These are phyloP conservation scores for Sebastolobus alascanus DNA, from an alignment of 2,797 vertebrate genomes.

Conservation along the genomic window DNA sequence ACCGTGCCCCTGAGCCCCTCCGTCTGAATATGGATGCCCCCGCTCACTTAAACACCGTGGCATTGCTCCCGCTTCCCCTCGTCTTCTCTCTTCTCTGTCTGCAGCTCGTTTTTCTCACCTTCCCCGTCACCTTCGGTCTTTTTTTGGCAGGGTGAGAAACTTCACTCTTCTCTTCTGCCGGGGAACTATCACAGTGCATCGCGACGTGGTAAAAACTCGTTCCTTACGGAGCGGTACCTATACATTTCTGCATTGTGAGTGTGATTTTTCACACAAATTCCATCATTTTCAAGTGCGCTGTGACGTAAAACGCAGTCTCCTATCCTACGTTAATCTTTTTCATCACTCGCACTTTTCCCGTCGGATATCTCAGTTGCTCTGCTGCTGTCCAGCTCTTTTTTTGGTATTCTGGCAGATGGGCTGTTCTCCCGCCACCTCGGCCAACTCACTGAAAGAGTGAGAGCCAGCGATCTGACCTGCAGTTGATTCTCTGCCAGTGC, in stretches of 20 bases:
- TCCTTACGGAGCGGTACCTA: not conserved
- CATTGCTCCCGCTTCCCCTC: slow-evolving; percentile 26
- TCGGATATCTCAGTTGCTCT: slow-evolving; percentile 13
- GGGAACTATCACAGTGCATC: slow-evolving; percentile 16
- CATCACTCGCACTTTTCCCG: slow-evolving; percentile 11
- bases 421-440: slow-evolving; percentile 54
- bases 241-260: not conserved
- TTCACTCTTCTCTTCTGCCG: slow-evolving; percentile 14
- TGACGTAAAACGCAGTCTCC: not conserved
- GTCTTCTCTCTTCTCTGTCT: not conserved
- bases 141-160: slow-evolving; percentile 47
- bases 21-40: slow-evolving; percentile 80
- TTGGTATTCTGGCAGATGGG: slow-evolving; percentile 65
- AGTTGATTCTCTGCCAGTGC: slow-evolving; percentile 71
- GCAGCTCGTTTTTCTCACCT: slow-evolving; percentile 63
- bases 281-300: not conserved
- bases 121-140: slow-evolving; percentile 59
- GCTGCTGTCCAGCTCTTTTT: slow-evolving; percentile 35
- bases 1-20: slow-evolving; percentile 59
- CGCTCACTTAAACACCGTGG: slow-evolving; percentile 64
- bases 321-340: slow-evolving; percentile 2
- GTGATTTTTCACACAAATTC: slow-evolving; percentile 14
- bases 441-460: slow-evolving; percentile 53
- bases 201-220: not conserved
- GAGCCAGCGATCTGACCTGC: slow-evolving; percentile 65